Base-by-base conservation (phyloP, 2,113 vertebrate species). In the Cyprinodon variegatus region DNA sequence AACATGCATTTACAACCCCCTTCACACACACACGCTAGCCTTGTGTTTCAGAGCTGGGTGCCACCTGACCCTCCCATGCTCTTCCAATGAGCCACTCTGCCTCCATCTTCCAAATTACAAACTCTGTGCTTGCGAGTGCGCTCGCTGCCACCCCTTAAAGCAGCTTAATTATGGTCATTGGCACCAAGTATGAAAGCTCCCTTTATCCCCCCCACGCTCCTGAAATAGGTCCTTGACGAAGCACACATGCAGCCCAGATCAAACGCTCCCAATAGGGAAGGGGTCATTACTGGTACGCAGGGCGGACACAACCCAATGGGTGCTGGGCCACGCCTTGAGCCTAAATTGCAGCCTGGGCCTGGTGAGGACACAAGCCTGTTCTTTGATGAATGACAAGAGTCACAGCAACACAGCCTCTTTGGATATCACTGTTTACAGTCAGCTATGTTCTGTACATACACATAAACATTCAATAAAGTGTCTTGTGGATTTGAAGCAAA, bases 81-180 rank as follows among this genome's bases (percentile, higher is more conserved):
- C 90, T 91, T 86, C 90, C 89, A 90, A 90, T 90, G 86, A 90
- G 90, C 88, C 89, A 75, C 80, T 83, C 84, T 78, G 88, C 88
- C 84, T 86, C 89, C 86, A 81, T 70, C 81, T 69, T 87, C 79
- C 61, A 92, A 93, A 94, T 95, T 94, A 94, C 91, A 95, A 94
- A 89, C 85, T 85, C 83, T 73, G 86, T 63, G 79, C 90, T 92
- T 84, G 91, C 91, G 85, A 86, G 90, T 76, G 80, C 88, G 83
- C 90, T 92, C 87, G 70, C 91, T 93, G 92, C 91, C 90, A 93
- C 93, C 93, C 92, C 88, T 93, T 92, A 93, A 93, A 94, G 93
- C 89, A 92, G 82, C 92, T 89, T 87, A 92, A 90, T 94, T 84
- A 93, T 90, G 91, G 66, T 91, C 90, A 88, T 88, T 92, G 83